These are phyloP conservation scores for Macrotus californicus DNA, from an alignment of 2,113 vertebrate species.

Conservation along the genomic window DNA sequence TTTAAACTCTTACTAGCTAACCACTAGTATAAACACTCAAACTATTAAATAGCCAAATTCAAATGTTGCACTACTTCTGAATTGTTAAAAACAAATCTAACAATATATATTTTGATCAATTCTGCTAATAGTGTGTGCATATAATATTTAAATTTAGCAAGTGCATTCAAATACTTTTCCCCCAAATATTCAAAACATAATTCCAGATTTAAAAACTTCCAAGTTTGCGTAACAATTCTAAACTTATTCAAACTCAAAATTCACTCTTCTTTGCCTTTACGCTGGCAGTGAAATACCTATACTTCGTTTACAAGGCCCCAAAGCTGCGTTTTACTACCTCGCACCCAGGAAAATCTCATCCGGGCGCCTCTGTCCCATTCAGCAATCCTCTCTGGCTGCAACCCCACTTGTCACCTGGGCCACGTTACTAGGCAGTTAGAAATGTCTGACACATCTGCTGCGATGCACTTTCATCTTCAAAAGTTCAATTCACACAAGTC, in stretches of 20 bases:
- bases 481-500: background rate
- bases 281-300: background rate
- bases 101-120: background rate
- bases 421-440: background rate
- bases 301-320: background rate
- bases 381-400: background rate
- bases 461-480: background rate
- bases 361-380: background rate
- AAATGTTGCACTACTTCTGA: background rate
- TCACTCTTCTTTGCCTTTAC: background rate
- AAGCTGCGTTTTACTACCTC: background rate
- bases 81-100: background rate
- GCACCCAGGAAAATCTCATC: background rate
- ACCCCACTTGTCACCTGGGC: background rate
- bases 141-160: background rate
- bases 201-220: background rate
- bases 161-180: background rate
- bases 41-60: background rate
- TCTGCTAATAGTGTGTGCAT: background rate
- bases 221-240: constrained; percentile 2
- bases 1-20: background rate
- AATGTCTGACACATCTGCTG: background rate
- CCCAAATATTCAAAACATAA: background rate
- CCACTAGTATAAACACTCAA: background rate
- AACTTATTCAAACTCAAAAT: background rate